Base-by-base conservation (phyloP, 2,888 invertebrate genomes). In the Scaptomyza parva region DNA sequence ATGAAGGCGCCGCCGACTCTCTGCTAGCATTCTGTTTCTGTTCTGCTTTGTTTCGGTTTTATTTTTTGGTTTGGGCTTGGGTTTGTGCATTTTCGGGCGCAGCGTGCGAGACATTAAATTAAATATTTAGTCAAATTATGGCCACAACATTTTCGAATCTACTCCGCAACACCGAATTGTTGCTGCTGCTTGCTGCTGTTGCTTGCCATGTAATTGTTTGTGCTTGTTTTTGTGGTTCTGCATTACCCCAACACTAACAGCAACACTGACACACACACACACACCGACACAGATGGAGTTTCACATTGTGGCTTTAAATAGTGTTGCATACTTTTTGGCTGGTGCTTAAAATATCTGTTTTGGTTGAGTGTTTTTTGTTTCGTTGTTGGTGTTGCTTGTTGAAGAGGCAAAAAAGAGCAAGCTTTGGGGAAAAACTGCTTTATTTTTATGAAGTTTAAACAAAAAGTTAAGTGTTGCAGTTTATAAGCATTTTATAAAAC, bases 111-210 rank as follows among this genome's bases (percentile, higher is more conserved):
- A 80, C 84, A 86, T 81, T 86, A 86, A 86, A 86, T 81, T 86
- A 86, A 81, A 84, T 81, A 86, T 81, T 81, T 86, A 86, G 87
- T 80, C 81, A 86, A 80, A 76, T 80, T 84, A 80, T 84, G 84
- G 77, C 80, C 75, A 81, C 87, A 86, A 80, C 2, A 35, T 77
- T 84, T 84, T 75, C 68, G 63, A 69, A 66, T 77, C 47, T 52
- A 40, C 54, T 60, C 35, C 35, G 9, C 30, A 24, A 60, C 40
- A 60, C 40, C 55, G 57, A 64, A 35, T 52, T 59, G 50, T 52
- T 41, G 41, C 28, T 47, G 26, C 30, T 64, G 45, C 58, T 51
- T 58, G 48, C 47, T 41, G 45, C 30, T 45, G 28, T 33, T 63
- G 44, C 58, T 58, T 52, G 48, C 47, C 22, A 28, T 47, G 57